These are phyloP conservation scores for Melierax canorus DNA, from an alignment of 2,113 vertebrate genomes.

Conservation along the genomic window DNA sequence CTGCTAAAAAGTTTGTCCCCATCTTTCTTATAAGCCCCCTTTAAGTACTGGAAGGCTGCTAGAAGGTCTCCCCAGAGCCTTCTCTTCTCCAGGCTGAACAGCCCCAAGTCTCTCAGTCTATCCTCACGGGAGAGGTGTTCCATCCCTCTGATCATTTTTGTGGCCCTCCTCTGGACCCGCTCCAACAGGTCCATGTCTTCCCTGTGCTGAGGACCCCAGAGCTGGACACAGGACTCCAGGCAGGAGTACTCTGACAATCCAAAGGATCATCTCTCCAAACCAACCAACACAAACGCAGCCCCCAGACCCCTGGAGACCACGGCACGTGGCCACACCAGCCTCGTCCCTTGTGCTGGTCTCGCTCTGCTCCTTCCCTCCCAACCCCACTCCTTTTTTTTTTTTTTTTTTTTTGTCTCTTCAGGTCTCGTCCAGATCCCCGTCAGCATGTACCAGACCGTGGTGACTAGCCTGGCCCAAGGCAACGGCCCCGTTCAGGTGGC, in stretches of 20 bases:
- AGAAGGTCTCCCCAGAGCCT: fast-evolving
- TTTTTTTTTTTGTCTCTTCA: constrained; percentile 39
- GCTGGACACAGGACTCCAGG: fast-evolving
- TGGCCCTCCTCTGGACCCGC: fast-evolving
- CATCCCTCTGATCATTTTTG: fast-evolving
- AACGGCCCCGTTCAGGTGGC: constrained; percentile 97
- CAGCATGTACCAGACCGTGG: constrained; percentile 99
- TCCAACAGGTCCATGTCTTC: fast-evolving
- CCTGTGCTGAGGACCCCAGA: fast-evolving
- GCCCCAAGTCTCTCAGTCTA: not conserved
- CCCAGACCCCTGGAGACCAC: not conserved
- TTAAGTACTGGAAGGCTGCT: fast-evolving
- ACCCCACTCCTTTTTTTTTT: fast-evolving
- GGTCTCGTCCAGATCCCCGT: constrained; percentile 96
- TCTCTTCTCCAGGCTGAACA: not conserved
- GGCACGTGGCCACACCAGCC: fast-evolving
- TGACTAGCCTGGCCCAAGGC: constrained; percentile 95
- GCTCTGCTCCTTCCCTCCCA: fast-evolving
- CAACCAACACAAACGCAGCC: fast-evolving
- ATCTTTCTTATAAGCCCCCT: not conserved
- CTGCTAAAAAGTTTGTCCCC: not conserved
- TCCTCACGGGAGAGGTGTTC: not conserved
- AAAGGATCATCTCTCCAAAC: not conserved
- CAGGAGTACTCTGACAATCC: fast-evolving
- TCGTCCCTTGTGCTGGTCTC: fast-evolving